Conservation (phyloP, 2,113 vertebrate species). For the Clarias macrocephalus region DNA sequence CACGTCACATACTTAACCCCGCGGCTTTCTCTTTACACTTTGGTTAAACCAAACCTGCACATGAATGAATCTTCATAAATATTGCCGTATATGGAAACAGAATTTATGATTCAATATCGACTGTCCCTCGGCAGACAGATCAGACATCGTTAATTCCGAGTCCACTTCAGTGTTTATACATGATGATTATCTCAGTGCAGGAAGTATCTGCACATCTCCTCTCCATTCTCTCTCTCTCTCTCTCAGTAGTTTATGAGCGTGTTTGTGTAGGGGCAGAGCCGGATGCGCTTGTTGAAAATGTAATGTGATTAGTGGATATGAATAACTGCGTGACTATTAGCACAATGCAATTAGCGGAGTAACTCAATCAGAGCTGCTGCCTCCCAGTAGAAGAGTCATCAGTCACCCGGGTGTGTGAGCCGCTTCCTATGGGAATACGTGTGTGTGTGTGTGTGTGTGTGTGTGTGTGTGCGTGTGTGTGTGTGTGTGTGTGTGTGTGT, state of each 20-base stretch:
- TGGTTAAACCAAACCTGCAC: not conserved
- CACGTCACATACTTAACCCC: not conserved
- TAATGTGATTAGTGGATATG: constrained; percentile 56
- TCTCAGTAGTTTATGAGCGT: not conserved
- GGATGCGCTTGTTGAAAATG: constrained; percentile 40
- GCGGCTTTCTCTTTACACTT: not conserved
- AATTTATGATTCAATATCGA: not conserved
- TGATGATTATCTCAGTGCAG: not conserved
- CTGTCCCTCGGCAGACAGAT: not conserved
- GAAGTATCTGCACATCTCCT: not conserved
- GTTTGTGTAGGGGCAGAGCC: not conserved
- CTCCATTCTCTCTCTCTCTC: not conserved
- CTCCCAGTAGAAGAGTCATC: constrained; percentile 36
- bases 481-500: constrained; percentile 4
- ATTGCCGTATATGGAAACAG: not conserved
- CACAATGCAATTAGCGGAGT: constrained; percentile 57
- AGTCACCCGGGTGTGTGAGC: constrained; percentile 21
- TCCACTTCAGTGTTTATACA: not conserved
- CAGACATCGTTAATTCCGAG: not conserved
- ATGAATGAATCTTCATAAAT: not conserved
- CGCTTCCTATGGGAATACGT: not conserved
- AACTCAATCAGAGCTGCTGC: constrained; percentile 58
- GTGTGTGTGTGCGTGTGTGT: constrained; percentile 25
- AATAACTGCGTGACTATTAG: constrained; percentile 60
- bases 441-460: constrained; percentile 17